Conservation (phyloP, 1,140 invertebrate genomes). For the Steinernema feltiae region DNA sequence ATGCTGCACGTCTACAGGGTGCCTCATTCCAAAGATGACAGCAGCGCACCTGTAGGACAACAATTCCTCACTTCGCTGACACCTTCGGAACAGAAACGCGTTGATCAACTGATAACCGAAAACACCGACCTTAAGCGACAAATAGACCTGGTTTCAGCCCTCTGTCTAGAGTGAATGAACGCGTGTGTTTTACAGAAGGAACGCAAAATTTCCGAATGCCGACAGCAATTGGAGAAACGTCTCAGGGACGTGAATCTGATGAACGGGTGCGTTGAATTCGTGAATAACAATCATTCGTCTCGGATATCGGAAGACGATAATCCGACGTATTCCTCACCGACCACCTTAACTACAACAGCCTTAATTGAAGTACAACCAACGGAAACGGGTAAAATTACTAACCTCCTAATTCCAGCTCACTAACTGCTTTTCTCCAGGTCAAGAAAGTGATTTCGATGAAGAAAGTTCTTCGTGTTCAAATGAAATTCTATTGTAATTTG, state of each 20-base stretch:
- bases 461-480: slow-evolving; percentile 47
- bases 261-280: not conserved
- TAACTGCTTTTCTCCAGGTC: slow-evolving; percentile 35
- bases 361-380: slow-evolving; percentile 42
- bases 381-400: slow-evolving; percentile 32
- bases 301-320: slow-evolving; percentile 24
- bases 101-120: slow-evolving; percentile 83
- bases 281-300: not conserved
- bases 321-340: slow-evolving; percentile 35
- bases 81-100: slow-evolving; percentile 75
- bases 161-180: too few relatives aligned
- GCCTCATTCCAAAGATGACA: slow-evolving; percentile 24
- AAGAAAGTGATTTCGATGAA: slow-evolving; percentile 43
- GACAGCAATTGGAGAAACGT: slow-evolving; percentile 35
- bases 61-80: slow-evolving; percentile 55
- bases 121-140: slow-evolving; percentile 92
- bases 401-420: not conserved
- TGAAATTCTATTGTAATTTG: slow-evolving; percentile 43
- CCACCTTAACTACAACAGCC: slow-evolving; percentile 47
- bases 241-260: slow-evolving; percentile 22
- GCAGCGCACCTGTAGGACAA: slow-evolving; percentile 11
- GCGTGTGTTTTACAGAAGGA: slow-evolving; percentile 55
- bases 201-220: slow-evolving; percentile 46
- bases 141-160: slow-evolving; percentile 85
- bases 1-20: slow-evolving; percentile 47